Evolutionary conservation across 92 coral and sea anemone species (phyloP).

Genomic region (Epizoanthus stellaris): DNA sequence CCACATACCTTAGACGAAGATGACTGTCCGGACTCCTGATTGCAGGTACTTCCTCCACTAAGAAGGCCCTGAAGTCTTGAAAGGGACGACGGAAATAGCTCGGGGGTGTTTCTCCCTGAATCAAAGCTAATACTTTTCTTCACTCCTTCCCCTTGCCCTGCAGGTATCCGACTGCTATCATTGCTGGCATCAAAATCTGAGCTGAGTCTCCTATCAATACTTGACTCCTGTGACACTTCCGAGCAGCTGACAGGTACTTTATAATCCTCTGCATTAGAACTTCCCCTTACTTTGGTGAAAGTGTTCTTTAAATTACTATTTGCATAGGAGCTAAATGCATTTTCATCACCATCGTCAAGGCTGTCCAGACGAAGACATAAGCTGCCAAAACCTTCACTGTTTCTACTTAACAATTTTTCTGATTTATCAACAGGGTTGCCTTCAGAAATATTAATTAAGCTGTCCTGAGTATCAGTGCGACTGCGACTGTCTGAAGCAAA

Average conservation of each 20-base stretch:
- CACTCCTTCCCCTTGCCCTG: conserved; percentile 74
- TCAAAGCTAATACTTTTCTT: conserved; percentile 26
- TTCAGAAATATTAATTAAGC: conserved; percentile 33
- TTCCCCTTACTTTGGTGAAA: conserved; percentile 46
- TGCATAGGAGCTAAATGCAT: conserved; percentile 43
- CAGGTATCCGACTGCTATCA: conserved; percentile 81
- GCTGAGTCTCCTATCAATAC: conserved; percentile 45
- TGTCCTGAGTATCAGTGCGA: conserved; percentile 51
- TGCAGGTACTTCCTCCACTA: conserved; percentile 17
- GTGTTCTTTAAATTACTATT: background rate
- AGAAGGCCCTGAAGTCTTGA: conserved; percentile 61
- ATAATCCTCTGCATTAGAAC: conserved; percentile 31
- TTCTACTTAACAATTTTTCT: conserved; percentile 14
- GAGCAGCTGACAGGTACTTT: conserved; percentile 42
- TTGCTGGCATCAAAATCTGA: conserved; percentile 82
- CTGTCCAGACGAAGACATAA: conserved; percentile 89
- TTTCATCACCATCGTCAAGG: conserved; percentile 74
- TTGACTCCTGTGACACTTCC: conserved; percentile 71
- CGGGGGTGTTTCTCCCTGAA: conserved; percentile 65
- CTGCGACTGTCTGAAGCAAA: conserved; percentile 72
- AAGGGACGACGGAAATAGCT: conserved; percentile 64
- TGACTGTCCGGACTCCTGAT: conserved; percentile 1
- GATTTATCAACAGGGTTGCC: background rate
- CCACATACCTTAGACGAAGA: conserved; percentile 49
- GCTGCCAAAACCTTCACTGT: conserved; percentile 51